A percentile compares a stretch with the other conserved stretches of the same genome.
Conservation (phyloP, 1,140 invertebrate species). For the Pomacea maculata region DNA sequence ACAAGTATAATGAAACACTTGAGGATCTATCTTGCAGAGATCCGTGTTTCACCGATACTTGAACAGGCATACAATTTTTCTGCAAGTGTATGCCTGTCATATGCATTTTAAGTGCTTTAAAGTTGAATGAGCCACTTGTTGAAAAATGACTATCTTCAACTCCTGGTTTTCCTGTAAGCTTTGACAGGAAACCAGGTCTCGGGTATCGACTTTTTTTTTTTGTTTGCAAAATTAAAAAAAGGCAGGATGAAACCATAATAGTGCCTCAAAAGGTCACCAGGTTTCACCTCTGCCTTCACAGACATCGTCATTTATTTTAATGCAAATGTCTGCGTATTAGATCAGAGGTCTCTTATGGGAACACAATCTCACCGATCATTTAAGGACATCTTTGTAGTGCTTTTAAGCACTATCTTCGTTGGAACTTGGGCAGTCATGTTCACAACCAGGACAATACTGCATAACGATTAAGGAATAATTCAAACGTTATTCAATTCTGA, state of each 20-base stretch:
- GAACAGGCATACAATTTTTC: too few relatives aligned
- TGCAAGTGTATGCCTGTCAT: too few relatives aligned
- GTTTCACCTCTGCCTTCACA: conserved; percentile 30
- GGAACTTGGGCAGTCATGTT: conserved; percentile 50
- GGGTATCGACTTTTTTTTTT: background rate
- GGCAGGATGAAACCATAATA: conserved; percentile 29
- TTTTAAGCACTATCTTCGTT: conserved; percentile 63
- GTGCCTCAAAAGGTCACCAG: conserved; percentile 39
- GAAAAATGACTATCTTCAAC: too few relatives aligned
- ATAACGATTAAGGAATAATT: too few relatives aligned
- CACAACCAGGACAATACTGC: background rate
- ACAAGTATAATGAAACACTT: too few relatives aligned
- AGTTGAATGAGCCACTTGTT: too few relatives aligned
- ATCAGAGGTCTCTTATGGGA: conserved; percentile 32
- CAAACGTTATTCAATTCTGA: too few relatives aligned
- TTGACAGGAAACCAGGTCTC: background rate
- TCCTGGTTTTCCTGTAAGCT: background rate
- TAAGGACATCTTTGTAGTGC: conserved; percentile 62
- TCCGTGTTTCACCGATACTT: too few relatives aligned
- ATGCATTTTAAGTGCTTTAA: too few relatives aligned
- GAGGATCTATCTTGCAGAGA: too few relatives aligned
- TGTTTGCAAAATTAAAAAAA: too few relatives aligned
- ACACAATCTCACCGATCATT: conserved; percentile 60
- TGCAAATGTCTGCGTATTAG: too few relatives aligned
- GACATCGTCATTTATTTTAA: conserved; percentile 1